Evolutionary conservation across 2,888 invertebrate species (phyloP), one percentile per base, ranked within the genome.

Genomic region (Euphydryas editha): DNA sequence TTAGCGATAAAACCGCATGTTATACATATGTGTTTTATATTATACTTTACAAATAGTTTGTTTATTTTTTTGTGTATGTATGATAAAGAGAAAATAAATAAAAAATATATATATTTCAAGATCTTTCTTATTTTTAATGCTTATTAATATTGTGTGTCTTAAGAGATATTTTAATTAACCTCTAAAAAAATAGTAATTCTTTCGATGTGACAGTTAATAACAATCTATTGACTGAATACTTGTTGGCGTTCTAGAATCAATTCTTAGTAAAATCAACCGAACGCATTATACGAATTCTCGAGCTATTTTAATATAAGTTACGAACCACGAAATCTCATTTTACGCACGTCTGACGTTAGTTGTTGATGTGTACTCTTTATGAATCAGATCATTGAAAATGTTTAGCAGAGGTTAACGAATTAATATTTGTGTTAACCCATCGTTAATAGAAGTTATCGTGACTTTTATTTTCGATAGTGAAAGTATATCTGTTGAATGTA

Each of bases 331-430:
- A 66, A 42, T 71, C 62, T 63, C 49, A 62, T 55, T 57, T 74
- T 72, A 70, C 73, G 73, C 72, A 68, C 63, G 67, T 73, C 72
- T 75, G 75, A 79, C 81, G 74, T 76, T 75, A 75, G 72, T 75
- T 55, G 56, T 59, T 67, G 75, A 76, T 71, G 30, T n/a, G 30
- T 75, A 77, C 72, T 69, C 71, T 73, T 70, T 67, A 75, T 81
- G 83, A 85, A 78, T 84, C 80, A 81, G 75, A 73, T 74, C 56
- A 37, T 76, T 73, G 72, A 78, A 83, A 83, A 84, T 84, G 85
- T 78, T 76, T 73, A 59, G 77, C 78, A 71, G 66, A 17, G 55
- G 73, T 74, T 73, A 72, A 78, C 76, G 72, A 78, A 78, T 79
- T 71, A 79, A 74, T 69, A 74, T 66, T 62, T 37, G 42, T 55